Percentiles rank a stretch among this genome's conserved stretches.
phyloP scores from a whole-genome alignment of 1,140 invertebrate species.

The Lepidurus couesii region DNA sequence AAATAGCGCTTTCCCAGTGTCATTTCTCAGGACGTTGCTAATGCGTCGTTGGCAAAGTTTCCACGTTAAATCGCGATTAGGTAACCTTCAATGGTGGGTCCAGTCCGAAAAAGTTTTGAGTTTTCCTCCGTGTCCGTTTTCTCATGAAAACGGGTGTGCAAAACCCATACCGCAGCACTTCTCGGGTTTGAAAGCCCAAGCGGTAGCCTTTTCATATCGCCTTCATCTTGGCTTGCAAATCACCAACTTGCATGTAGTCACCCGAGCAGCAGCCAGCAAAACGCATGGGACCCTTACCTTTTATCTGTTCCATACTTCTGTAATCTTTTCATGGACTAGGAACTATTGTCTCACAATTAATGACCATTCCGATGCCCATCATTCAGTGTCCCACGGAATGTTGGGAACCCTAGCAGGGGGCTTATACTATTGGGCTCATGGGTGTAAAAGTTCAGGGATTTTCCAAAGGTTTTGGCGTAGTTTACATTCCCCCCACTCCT shows the following conservation, averaged over 20 bases:
- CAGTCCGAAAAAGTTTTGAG: too few species aligned
- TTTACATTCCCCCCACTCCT: not conserved
- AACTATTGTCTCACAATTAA: conserved; percentile 16
- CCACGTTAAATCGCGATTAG: too few species aligned
- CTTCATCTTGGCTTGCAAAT: conserved; percentile 3
- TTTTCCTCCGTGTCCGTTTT: too few species aligned
- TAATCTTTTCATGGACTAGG: conserved; percentile 15
- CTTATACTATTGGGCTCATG: not conserved
- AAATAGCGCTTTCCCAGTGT: too few species aligned
- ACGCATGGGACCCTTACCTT: not conserved
- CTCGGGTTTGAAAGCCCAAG: not conserved
- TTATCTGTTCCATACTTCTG: conserved; percentile 2
- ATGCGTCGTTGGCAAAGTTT: too few species aligned
- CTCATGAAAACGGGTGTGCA: too few species aligned
- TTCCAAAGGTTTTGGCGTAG: not conserved
- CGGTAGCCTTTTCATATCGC: conserved; percentile 9
- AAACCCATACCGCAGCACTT: too few species aligned
- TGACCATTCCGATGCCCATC: conserved; percentile 1
- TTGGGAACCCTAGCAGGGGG: not conserved
- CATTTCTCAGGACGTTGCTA: too few species aligned
- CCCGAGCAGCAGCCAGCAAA: not conserved
- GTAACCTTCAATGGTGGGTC: too few species aligned
- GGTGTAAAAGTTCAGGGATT: not conserved
- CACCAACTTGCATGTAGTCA: conserved; percentile 3
- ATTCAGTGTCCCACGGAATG: not conserved